Percentiles rank a stretch among this genome's conserved stretches.
These are phyloP conservation scores for Aporophyla lueneburgensis DNA, from an alignment of 2,888 invertebrate species.

Conservation along the genomic window DNA sequence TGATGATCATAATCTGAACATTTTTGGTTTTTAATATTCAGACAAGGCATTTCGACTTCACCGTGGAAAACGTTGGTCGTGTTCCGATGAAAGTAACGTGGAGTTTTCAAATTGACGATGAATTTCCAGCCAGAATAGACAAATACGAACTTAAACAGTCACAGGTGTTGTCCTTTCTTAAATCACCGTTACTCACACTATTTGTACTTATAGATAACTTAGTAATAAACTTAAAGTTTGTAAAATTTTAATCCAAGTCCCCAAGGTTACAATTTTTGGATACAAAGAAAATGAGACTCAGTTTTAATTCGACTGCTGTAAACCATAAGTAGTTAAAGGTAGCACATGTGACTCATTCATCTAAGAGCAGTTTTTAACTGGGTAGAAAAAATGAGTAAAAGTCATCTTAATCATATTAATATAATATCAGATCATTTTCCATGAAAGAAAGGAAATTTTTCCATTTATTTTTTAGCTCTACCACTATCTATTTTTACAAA, in stretches of 20 bases:
- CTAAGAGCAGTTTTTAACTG: neutral
- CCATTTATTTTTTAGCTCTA: neutral
- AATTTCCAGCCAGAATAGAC: conserved; percentile 83
- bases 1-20: neutral
- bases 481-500: neutral
- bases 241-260: neutral
- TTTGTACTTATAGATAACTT: neutral
- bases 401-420: neutral
- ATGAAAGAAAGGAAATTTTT: neutral
- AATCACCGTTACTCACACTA: neutral
- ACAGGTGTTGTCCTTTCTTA: conserved; percentile 37
- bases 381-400: neutral
- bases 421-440: neutral
- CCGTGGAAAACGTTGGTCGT: conserved; percentile 81
- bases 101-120: conserved; percentile 84
- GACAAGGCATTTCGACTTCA: conserved; percentile 81
- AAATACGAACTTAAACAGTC: conserved; percentile 69
- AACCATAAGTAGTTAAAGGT: neutral
- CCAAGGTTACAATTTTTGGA: neutral
- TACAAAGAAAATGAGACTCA: neutral
- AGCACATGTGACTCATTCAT: neutral
- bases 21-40: conserved; percentile 57
- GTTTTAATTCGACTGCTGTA: neutral
- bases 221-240: neutral
- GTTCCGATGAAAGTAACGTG: conserved; percentile 85